Evolutionary conservation across 1,140 invertebrate genomes (phyloP), one percentile per base, ranked within the genome.

Genomic region (Drosophila pruinosa): DNA sequence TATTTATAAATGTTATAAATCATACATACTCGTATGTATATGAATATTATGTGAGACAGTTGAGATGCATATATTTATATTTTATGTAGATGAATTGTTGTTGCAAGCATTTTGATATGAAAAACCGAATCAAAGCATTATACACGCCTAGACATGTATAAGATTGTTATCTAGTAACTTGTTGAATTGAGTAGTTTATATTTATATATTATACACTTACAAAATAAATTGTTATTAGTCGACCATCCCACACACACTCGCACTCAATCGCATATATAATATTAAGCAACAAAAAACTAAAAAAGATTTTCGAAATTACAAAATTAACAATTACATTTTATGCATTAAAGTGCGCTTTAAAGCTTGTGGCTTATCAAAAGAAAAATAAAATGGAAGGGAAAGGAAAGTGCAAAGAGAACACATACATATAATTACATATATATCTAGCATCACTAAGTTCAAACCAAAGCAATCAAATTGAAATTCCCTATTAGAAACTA

Each of bases 91-190:
- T 62, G 45, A 64, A 75, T 86, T 88, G 78, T 83, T 85, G 75
- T 88, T 80, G 82, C 73, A 61, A 71, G 62, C 68, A 77, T 78
- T 88, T 86, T 86, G 69, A 86, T 86, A 71, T 64, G 39, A 62
- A 72, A 56, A 61, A 22, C 24, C 17, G 57, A 61, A 75, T 22
- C 14, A 39, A 52, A 52, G 3, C 22, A 62, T 39, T 52, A 47
- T 67, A 78, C 48, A 67, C 28, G 28, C 56, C 14, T 64, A 72
- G 75, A 68, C 45, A 75, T 59, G 45, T 52, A 65, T 43, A 65
- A 68, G 57, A 88, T 88, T 86, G 81, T 86, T 86, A 86, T 88
- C 71, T 88, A 86, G 81, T 59, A 72, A 88, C 48, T 81, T 86
- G 81, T 86, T 86, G 74, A 75, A 86, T 81, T 86, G 58, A 79